A percentile compares a stretch with the other conserved stretches of the same genome.
Conservation (phyloP, 2,797 vertebrate species). For the Galagoides demidoff region DNA sequence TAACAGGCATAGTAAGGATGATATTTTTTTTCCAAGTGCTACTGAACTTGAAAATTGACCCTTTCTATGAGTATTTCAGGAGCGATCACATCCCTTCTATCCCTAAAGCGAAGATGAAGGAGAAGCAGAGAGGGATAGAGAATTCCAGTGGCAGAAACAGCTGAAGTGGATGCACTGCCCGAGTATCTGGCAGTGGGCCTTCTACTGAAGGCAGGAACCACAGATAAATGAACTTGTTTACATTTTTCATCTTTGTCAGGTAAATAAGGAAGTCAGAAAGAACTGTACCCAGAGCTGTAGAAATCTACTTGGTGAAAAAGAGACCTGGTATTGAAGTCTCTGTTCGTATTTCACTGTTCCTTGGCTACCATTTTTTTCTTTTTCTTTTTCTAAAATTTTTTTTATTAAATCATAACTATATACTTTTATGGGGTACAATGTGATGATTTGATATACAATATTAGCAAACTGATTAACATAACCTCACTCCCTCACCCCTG, state of each 20-base stretch:
- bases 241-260: background rate
- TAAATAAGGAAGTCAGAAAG: background rate
- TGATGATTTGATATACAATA: too few species aligned
- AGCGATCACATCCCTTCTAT: background rate
- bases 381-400: too few species aligned
- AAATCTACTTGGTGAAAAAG: background rate
- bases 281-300: background rate
- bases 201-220: background rate
- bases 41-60: background rate
- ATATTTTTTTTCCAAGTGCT: background rate
- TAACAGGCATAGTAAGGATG: background rate
- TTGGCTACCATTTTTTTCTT: background rate
- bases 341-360: background rate
- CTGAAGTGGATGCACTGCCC: accelerated
- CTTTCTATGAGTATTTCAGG: background rate
- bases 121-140: background rate
- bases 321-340: background rate
- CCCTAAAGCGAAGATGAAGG: background rate
- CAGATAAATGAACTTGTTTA: background rate
- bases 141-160: accelerated
- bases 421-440: too few species aligned
- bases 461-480: too few species aligned
- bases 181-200: too few species aligned
- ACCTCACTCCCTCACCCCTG: background rate
- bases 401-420: too few species aligned